A percentile compares a stretch with the other conserved stretches of the same genome.
These are phyloP conservation scores for Hydrozoanthus tunicans DNA, from an alignment of 64 coral and sea anemone species.

Conservation along the genomic window DNA sequence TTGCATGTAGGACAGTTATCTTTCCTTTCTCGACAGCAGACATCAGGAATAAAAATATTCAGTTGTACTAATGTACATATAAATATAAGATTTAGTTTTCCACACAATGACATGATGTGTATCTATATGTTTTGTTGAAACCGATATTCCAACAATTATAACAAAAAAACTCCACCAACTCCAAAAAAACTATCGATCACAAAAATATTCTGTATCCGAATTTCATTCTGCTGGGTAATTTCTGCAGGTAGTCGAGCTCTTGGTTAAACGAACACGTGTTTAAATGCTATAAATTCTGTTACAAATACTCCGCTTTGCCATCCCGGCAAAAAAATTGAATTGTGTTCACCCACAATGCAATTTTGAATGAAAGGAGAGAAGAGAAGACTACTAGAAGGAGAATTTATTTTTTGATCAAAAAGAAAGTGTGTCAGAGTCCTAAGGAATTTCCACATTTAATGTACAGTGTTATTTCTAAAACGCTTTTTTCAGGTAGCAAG, in stretches of 20 bases:
- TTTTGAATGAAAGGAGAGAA: neutral
- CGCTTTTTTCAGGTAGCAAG: neutral
- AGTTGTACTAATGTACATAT: slow-evolving; percentile 19
- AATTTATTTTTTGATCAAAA: slow-evolving; percentile 2
- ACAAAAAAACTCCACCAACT: neutral
- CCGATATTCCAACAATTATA: neutral
- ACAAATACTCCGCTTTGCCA: neutral
- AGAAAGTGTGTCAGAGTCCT: neutral
- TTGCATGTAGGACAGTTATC: slow-evolving; percentile 80
- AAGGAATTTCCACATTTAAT: neutral
- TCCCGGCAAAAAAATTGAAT: slow-evolving; percentile 57
- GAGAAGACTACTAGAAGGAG: slow-evolving; percentile 4
- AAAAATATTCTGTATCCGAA: neutral
- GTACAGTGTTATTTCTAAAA: neutral
- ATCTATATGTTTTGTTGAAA: slow-evolving; percentile 10
- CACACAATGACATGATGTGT: slow-evolving; percentile 17
- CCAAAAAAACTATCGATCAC: neutral
- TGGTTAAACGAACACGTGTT: slow-evolving; percentile 40
- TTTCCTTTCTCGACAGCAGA: slow-evolving; percentile 68
- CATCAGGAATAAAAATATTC: slow-evolving; percentile 21
- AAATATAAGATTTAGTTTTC: slow-evolving; percentile 19
- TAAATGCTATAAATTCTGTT: neutral
- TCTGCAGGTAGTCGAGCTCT: neutral
- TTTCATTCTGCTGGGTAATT: slow-evolving; percentile 17
- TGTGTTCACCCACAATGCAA: slow-evolving; percentile 42